A percentile compares a stretch with the other conserved stretches of the same genome.
These are phyloP conservation scores for Sebastes fasciatus DNA, from an alignment of 2,113 vertebrate genomes.

Conservation along the genomic window DNA sequence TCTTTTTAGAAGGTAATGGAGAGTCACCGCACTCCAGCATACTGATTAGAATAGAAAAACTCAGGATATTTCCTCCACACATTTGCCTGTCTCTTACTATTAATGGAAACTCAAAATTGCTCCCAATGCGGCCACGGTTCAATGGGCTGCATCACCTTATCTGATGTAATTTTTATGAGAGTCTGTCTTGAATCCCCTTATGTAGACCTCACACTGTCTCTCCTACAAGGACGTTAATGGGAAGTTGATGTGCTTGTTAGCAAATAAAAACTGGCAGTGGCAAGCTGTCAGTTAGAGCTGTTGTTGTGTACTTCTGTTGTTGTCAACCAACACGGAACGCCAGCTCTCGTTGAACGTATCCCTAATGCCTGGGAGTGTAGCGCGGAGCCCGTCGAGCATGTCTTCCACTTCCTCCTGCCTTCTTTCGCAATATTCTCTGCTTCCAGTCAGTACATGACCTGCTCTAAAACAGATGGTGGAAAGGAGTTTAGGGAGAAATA, in stretches of 20 bases:
- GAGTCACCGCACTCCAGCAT: constrained; percentile 45
- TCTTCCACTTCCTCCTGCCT: constrained; percentile 28
- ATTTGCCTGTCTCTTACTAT: constrained; percentile 53
- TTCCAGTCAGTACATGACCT: constrained; percentile 57
- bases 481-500: constrained; percentile 71
- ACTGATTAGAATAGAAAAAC: constrained; percentile 59
- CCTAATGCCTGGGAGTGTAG: constrained; percentile 41
- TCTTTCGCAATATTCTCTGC: constrained; percentile 30
- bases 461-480: constrained; percentile 73
- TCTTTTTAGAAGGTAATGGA: constrained; percentile 52
- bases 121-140: constrained; percentile 56
- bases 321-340: constrained; percentile 50
- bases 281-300: constrained; percentile 56
- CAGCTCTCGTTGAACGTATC: constrained; percentile 50
- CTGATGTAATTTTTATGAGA: constrained; percentile 71
- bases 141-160: constrained; percentile 65
- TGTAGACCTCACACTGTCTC: constrained; percentile 48
- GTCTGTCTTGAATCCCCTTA: constrained; percentile 56
- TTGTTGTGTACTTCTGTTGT: constrained; percentile 57
- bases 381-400: constrained; percentile 43
- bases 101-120: constrained; percentile 67
- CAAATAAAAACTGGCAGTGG: constrained; percentile 65
- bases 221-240: constrained; percentile 57
- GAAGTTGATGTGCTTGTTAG: constrained; percentile 70
- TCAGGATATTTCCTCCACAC: constrained; percentile 49